Conservation (phyloP, 2,113 vertebrate species). For the Myotis lucifugus region DNA sequence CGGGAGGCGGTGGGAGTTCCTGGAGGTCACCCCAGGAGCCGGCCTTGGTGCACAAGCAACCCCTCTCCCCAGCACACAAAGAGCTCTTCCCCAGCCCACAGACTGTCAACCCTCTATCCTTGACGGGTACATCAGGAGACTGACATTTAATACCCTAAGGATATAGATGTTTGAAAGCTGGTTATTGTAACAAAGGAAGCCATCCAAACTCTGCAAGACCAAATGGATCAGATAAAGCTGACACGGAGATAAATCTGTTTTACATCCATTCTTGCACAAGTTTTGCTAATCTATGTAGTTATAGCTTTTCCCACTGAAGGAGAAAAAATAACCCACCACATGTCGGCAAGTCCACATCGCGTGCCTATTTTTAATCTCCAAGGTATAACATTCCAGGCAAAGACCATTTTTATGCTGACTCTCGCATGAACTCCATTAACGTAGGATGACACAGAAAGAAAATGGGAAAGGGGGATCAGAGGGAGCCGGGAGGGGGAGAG, state of each 20-base stretch:
- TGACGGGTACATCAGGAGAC: slow-evolving; percentile 82
- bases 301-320: slow-evolving; percentile 82
- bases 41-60: slow-evolving; percentile 61
- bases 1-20: slow-evolving; percentile 47
- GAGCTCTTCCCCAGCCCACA: slow-evolving; percentile 79
- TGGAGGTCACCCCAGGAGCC: slow-evolving; percentile 74
- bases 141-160: slow-evolving; percentile 88
- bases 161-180: slow-evolving; percentile 88
- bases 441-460: slow-evolving; percentile 64
- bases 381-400: slow-evolving; percentile 76
- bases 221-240: slow-evolving; percentile 90
- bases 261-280: slow-evolving; percentile 88
- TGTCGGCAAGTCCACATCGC: slow-evolving; percentile 78
- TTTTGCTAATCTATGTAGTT: slow-evolving; percentile 88
- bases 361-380: slow-evolving; percentile 81
- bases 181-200: slow-evolving; percentile 88
- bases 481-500: slow-evolving; percentile 10
- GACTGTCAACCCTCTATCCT: slow-evolving; percentile 84
- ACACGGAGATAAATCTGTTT: slow-evolving; percentile 88
- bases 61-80: slow-evolving; percentile 47
- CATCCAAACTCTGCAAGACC: slow-evolving; percentile 87
- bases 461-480: slow-evolving; percentile 33
- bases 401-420: slow-evolving; percentile 77
- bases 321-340: slow-evolving; percentile 57
- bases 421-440: slow-evolving; percentile 74